Evolutionary conservation across 2,113 vertebrate species (phyloP), one percentile per base, ranked within the genome.

Genomic region (Percopsis transmontana): DNA sequence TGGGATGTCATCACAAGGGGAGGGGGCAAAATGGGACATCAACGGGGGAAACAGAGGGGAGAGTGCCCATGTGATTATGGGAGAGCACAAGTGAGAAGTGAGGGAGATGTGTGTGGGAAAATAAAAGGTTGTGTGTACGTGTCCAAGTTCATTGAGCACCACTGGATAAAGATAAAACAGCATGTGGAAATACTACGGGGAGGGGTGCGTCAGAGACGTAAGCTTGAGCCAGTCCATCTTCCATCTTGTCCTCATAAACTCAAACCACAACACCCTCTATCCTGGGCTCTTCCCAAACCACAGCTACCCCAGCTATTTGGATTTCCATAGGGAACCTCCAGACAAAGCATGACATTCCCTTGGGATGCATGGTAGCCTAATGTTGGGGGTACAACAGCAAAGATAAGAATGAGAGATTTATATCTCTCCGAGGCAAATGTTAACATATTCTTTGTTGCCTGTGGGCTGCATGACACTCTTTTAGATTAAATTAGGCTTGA

Each of bases 321-420:
- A 70, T 57, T 3, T 73, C 86, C 81, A 68, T 20, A 0, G 86
- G 81, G 85, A 77, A 18, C 20, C 0, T 18, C 21, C 41, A 66
- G 62, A 66, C 62, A 15, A 56, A 68, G 40, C 14, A 68, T 13
- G 47, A 57, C 45, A 63, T 27, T 79, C 86, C 80, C 83, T 50
- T 42, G 81, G 80, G 88, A 33, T 33, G 27, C 27, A 33, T 7
- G 5, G 27, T 6, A 33, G 27, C 27, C 27, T 33, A 33, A 87
- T 59, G 62, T 68, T 50, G 40, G 68, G 66, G 62, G 58, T 19
- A 70, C 42, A 41, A 44, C 70, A 74, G 84, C 64, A 84, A 79
- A 81, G 53, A 42, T 81, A 47, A 62, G 80, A 82, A 74, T 69
- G 56, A 73, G 72, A 82, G 81, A 91, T 86, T 77, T 80, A 72